A percentile compares a stretch with the other conserved stretches of the same genome.
Evolutionary conservation across 2,888 invertebrate genomes (phyloP).

Genomic region (Podotricha telesiphe): DNA sequence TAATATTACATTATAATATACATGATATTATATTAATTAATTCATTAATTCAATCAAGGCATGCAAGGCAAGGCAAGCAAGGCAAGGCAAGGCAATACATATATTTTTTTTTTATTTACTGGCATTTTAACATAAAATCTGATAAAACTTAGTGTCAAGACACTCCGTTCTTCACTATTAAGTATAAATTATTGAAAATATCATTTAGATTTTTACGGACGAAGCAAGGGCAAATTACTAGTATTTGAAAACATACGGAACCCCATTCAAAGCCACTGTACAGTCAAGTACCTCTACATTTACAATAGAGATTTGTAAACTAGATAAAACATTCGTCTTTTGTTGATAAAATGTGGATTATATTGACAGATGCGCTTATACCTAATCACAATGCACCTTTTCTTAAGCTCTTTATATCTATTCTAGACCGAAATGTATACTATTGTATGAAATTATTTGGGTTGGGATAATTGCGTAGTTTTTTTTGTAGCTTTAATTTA

Average conservation of each 20-base stretch:
- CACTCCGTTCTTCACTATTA: too few species aligned
- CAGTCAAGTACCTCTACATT: constrained; percentile 49
- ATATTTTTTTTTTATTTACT: too few species aligned
- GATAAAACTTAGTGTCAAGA: too few species aligned
- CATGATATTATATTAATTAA: too few species aligned
- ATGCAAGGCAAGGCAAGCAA: too few species aligned
- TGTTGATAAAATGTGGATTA: constrained; percentile 30
- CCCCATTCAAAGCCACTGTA: constrained; percentile 35
- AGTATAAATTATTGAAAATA: too few species aligned
- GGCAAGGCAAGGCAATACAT: too few species aligned
- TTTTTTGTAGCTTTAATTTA: background rate
- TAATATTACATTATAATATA: too few species aligned
- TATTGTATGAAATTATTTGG: constrained; percentile 11
- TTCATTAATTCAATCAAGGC: too few species aligned
- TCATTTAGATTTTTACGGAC: too few species aligned
- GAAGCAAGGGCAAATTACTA: too few species aligned
- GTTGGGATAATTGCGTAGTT: constrained; percentile 9
- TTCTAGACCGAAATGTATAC: constrained; percentile 11
- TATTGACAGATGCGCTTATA: constrained; percentile 31
- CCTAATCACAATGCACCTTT: constrained; percentile 7
- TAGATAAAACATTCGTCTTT: constrained; percentile 44
- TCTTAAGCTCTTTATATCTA: background rate
- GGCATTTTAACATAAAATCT: too few species aligned
- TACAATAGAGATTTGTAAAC: constrained; percentile 41
- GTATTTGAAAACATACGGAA: constrained; percentile 41